phyloP scores from a whole-genome alignment of 92 coral and sea anemone species.

The Parazoanthus atlanticus region DNA sequence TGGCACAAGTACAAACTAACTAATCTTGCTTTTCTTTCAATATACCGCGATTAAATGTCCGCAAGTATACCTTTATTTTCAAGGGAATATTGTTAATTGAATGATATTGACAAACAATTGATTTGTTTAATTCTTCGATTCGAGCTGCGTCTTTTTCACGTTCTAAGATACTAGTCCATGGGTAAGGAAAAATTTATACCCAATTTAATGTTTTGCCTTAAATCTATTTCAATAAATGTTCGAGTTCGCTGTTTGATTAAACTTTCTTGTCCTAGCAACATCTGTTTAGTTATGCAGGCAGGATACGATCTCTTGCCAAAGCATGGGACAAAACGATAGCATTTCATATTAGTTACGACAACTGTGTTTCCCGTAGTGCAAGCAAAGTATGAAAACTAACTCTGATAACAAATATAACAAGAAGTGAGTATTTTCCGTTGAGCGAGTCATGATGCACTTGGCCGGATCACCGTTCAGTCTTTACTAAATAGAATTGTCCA shows the following conservation, averaged over 20 bases:
- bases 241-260: neutral
- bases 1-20: neutral
- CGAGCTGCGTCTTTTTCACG: too few relatives aligned
- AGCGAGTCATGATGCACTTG: neutral
- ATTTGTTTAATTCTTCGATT: too few relatives aligned
- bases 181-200: too few relatives aligned
- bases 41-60: too few relatives aligned
- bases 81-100: too few relatives aligned
- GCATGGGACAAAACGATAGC: neutral
- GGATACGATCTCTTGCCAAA: neutral
- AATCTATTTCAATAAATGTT: neutral
- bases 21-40: too few relatives aligned
- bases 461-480: neutral
- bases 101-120: too few relatives aligned
- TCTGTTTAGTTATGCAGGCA: neutral
- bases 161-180: too few relatives aligned
- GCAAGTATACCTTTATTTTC: too few relatives aligned
- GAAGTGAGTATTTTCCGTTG: neutral
- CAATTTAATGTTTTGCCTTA: too few relatives aligned
- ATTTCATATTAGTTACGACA: neutral
- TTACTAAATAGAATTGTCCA: neutral
- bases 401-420: neutral
- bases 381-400: neutral
- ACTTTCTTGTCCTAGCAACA: neutral
- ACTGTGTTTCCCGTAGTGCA: neutral